Percentiles rank a stretch among this genome's conserved stretches.
phyloP scores from a whole-genome alignment of 2,113 vertebrate genomes.

The Taurulus bubalis region DNA sequence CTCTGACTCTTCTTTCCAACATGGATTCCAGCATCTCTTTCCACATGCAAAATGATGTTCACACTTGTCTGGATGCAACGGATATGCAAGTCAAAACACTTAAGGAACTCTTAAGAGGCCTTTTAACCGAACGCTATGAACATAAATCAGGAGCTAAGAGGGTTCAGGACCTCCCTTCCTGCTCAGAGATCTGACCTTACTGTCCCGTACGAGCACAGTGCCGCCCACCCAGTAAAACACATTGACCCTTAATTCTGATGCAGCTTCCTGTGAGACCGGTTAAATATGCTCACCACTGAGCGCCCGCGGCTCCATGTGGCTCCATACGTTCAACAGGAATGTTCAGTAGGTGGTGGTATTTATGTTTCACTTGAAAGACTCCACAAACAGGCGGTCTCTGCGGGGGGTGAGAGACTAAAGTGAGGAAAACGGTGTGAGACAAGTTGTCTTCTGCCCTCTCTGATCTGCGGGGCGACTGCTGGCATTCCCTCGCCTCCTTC shows the following conservation, averaged over 20 bases:
- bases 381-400: not conserved
- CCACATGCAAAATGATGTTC: not conserved
- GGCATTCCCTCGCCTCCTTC: not conserved
- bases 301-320: constrained; percentile 2
- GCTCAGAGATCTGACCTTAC: not conserved
- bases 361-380: constrained; percentile 46
- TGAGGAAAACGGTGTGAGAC: constrained; percentile 1
- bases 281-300: constrained; percentile 29
- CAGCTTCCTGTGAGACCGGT: constrained; percentile 26
- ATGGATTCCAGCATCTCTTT: not conserved
- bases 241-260: constrained; percentile 17
- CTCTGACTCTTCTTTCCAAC: not conserved
- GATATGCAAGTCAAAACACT: not conserved
- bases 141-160: not conserved
- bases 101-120: no score
- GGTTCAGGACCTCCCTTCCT: constrained; percentile 12
- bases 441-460: constrained; percentile 5
- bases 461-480: constrained; percentile 4
- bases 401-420: constrained; percentile 4
- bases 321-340: constrained; percentile 18
- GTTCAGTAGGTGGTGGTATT: constrained; percentile 10
- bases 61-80: not conserved
- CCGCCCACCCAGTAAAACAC: constrained; percentile 1
- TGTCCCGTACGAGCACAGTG: not conserved
- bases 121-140: no score